phyloP scores from a whole-genome alignment of 2,113 vertebrate genomes.

The Hypanus sabinus region DNA sequence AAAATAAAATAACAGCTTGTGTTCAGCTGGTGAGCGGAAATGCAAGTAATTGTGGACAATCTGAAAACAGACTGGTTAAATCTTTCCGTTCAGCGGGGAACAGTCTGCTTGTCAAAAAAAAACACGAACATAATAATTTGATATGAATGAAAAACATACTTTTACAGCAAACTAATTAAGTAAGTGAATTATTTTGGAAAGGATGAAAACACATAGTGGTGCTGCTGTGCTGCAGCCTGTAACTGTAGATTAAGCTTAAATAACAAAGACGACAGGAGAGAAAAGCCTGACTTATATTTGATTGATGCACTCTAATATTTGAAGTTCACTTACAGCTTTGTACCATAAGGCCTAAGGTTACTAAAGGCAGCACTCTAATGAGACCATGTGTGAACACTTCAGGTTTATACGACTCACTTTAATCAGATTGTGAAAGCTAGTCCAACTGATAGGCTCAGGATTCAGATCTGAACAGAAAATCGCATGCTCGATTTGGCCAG shows the following conservation, averaged over 20 bases:
- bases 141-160: conserved; percentile 18
- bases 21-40: neutral
- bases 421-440: conserved; percentile 68
- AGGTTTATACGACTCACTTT: conserved; percentile 61
- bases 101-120: conserved; percentile 6
- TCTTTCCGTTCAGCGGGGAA: neutral
- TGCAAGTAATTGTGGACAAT: neutral
- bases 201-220: conserved; percentile 1
- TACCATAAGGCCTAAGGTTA: conserved; percentile 71
- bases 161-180: conserved; percentile 10
- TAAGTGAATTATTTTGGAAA: conserved; percentile 10
- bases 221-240: neutral
- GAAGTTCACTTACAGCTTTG: conserved; percentile 82
- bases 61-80: neutral
- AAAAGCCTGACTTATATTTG: conserved; percentile 74
- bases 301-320: conserved; percentile 85
- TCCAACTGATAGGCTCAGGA: conserved; percentile 69
- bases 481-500: conserved; percentile 80
- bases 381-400: conserved; percentile 60
- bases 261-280: conserved; percentile 81
- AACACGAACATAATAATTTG: neutral
- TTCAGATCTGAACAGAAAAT: conserved; percentile 82
- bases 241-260: conserved; percentile 41
- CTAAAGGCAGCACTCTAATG: conserved; percentile 60
- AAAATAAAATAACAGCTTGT: neutral